Percentiles rank a stretch among this genome's conserved stretches.
These are phyloP conservation scores for Chascanopsetta lugubris DNA, from an alignment of 2,113 vertebrate species.

Conservation along the genomic window DNA sequence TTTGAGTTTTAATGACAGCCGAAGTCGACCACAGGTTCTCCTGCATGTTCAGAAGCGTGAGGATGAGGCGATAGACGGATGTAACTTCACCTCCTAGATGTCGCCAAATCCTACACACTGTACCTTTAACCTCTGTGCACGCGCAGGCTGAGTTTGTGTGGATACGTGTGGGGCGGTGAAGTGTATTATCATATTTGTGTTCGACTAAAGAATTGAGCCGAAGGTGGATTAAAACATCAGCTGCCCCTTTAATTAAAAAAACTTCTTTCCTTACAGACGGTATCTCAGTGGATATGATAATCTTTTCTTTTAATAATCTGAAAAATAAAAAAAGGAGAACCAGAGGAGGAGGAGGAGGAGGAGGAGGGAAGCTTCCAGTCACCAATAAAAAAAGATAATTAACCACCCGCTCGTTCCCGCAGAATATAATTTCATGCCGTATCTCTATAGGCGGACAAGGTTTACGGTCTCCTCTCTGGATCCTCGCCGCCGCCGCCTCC, in stretches of 20 bases:
- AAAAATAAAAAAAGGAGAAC: neutral
- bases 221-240: slow-evolving; percentile 16
- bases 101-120: too few species aligned
- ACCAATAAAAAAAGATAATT: neutral
- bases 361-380: neutral
- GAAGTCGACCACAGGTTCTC: too few species aligned
- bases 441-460: slow-evolving; percentile 11
- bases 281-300: neutral
- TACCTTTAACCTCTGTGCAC: too few species aligned
- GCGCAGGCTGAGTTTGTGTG: slow-evolving; percentile 20
- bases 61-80: too few species aligned
- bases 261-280: neutral
- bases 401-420: slow-evolving; percentile 5
- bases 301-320: neutral
- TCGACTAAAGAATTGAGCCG: slow-evolving; percentile 23
- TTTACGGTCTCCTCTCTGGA: slow-evolving; percentile 35
- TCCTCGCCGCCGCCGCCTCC: slow-evolving; percentile 36
- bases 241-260: neutral
- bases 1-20: too few species aligned
- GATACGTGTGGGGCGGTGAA: slow-evolving; percentile 22
- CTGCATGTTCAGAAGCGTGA: too few species aligned
- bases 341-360: neutral
- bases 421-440: slow-evolving; percentile 11
- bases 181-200: slow-evolving; percentile 15
- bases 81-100: slow-evolving; percentile 38